These are phyloP conservation scores for Gadus chalcogrammus DNA, from an alignment of 2,113 vertebrate genomes.

Conservation along the genomic window DNA sequence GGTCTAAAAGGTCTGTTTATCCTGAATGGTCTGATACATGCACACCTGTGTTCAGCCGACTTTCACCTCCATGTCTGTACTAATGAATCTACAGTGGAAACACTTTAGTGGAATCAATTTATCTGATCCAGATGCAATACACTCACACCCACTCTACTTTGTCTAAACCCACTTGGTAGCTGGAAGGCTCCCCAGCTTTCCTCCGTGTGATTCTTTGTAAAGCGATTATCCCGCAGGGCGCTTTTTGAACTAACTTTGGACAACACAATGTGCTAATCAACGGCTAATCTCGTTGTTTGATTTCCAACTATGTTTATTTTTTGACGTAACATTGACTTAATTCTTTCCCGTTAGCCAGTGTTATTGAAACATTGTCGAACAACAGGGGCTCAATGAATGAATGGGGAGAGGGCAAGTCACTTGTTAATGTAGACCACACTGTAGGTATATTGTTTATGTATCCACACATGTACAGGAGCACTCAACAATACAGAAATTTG, in stretches of 20 bases:
- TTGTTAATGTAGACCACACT: no score
- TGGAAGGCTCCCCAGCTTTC: not conserved
- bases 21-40: no score
- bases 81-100: no score
- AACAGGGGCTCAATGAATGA: not conserved
- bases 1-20: no score
- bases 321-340: not conserved
- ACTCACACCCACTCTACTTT: not conserved
- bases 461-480: no score
- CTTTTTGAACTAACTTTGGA: slow-evolving; percentile 4
- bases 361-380: not conserved
- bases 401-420: no score
- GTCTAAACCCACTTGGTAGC: not conserved
- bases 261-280: slow-evolving; percentile 1
- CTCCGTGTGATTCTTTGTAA: not conserved
- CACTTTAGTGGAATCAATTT: no score
- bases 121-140: not conserved
- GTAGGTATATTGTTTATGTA: no score
- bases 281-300: slow-evolving; percentile 27
- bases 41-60: no score
- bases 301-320: not conserved
- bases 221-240: not conserved
- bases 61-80: no score
- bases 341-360: not conserved
- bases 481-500: no score